Percentiles rank a stretch among this genome's conserved stretches.
These are phyloP conservation scores for Drosophila sp. DNA, from an alignment of 1,140 invertebrate species.

Conservation along the genomic window DNA sequence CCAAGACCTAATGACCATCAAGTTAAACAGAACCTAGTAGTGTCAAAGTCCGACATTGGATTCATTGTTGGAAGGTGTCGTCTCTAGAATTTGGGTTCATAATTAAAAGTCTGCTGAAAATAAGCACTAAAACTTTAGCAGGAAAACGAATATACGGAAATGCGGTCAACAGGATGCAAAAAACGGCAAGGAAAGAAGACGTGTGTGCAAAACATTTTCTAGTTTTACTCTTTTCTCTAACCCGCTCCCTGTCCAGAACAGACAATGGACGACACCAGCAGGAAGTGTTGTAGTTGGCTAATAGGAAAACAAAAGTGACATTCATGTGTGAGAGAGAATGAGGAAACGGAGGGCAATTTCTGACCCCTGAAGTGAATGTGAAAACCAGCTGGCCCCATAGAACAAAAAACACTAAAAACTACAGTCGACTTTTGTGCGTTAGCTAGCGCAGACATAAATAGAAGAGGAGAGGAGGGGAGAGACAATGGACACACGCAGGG, in stretches of 20 bases:
- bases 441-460: neutral
- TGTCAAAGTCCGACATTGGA: neutral
- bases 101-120: conserved; percentile 47
- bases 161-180: conserved; percentile 14
- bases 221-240: neutral
- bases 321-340: conserved; percentile 4
- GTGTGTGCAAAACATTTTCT: conserved; percentile 2
- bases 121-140: conserved; percentile 26
- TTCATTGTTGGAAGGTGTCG: conserved; percentile 11
- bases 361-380: conserved; percentile 20
- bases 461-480: neutral
- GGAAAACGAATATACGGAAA: conserved; percentile 55
- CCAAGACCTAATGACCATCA: too few relatives aligned
- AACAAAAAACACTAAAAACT: conserved; percentile 10
- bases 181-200: neutral
- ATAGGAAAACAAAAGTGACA: conserved; percentile 60
- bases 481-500: conserved; percentile 6
- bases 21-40: too few relatives aligned
- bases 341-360: conserved; percentile 11
- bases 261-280: conserved; percentile 32
- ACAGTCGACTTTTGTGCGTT: conserved; percentile 19
- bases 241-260: neutral
- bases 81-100: conserved; percentile 44
- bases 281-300: conserved; percentile 59
- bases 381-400: conserved; percentile 14